Percentiles rank a stretch among this genome's conserved stretches.
Conservation (phyloP, 2,113 vertebrate genomes). For the Rhizomys pruinosus region DNA sequence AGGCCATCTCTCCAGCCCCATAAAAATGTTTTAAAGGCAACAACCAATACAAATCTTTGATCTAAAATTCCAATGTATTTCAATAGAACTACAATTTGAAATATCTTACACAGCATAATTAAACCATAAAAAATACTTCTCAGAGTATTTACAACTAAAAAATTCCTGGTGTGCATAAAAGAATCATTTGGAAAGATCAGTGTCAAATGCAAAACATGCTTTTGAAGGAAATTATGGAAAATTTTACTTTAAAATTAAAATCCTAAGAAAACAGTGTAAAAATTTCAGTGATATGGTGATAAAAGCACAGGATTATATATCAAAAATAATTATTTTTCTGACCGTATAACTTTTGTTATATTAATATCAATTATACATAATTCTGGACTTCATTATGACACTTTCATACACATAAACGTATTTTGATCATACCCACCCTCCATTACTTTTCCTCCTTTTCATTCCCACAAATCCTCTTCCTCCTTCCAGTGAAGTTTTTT, state of each 20-base stretch:
- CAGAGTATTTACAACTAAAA: conserved; percentile 31
- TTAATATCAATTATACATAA: not conserved
- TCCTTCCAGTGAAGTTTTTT: no score
- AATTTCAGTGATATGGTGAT: not conserved
- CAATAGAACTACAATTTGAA: not conserved
- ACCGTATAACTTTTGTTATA: not conserved
- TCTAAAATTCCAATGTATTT: not conserved
- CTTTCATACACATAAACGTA: not conserved
- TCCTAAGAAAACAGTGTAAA: not conserved
- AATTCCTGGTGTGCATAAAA: not conserved
- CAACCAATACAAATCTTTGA: not conserved
- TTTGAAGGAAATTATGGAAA: conserved; percentile 20
- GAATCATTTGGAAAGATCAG: not conserved
- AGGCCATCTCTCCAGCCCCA: no score
- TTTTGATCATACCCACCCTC: not conserved
- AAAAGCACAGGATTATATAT: not conserved
- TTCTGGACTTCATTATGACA: not conserved
- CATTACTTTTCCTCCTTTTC: not conserved
- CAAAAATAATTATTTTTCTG: not conserved
- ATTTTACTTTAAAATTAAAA: conserved; percentile 15
- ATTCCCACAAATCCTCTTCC: not conserved
- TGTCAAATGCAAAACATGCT: not conserved
- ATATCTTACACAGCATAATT: not conserved
- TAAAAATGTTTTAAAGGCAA: not conserved
- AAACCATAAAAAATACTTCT: not conserved